These are phyloP conservation scores for Eupithecia centaureata DNA, from an alignment of 2,888 invertebrate genomes.

Conservation along the genomic window DNA sequence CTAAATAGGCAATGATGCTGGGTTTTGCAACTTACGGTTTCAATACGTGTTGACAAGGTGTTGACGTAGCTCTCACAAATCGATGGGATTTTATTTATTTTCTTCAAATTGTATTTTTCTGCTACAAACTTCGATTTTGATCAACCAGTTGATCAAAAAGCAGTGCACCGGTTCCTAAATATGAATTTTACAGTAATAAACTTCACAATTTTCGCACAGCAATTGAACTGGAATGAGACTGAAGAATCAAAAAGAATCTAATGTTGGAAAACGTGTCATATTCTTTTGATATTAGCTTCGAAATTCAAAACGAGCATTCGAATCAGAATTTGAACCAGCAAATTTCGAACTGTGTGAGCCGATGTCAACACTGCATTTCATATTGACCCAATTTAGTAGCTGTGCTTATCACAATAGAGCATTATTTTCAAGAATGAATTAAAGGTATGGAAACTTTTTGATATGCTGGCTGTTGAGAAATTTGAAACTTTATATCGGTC, in stretches of 20 bases:
- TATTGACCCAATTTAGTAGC: neutral
- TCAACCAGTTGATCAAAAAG: too few species aligned
- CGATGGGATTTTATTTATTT: neutral
- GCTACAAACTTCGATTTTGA: too few species aligned
- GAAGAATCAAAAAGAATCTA: neutral
- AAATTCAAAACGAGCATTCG: neutral
- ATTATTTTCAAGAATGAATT: neutral
- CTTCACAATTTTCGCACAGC: neutral
- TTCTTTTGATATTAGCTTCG: neutral
- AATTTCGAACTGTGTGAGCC: neutral
- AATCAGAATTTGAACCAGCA: neutral
- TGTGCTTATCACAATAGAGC: neutral
- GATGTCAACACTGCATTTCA: neutral
- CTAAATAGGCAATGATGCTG: too few species aligned
- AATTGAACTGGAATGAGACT: too few species aligned
- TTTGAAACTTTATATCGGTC: conserved; percentile 14
- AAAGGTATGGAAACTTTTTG: conserved; percentile 21
- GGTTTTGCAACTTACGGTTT: neutral
- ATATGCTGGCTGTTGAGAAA: conserved; percentile 1
- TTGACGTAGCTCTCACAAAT: neutral
- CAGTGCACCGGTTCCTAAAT: neutral
- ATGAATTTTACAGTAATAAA: neutral
- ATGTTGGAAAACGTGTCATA: neutral
- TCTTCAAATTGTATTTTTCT: neutral
- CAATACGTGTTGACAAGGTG: neutral